phyloP scores from a whole-genome alignment of 2,113 vertebrate genomes.

The Hydrolagus affinis region DNA sequence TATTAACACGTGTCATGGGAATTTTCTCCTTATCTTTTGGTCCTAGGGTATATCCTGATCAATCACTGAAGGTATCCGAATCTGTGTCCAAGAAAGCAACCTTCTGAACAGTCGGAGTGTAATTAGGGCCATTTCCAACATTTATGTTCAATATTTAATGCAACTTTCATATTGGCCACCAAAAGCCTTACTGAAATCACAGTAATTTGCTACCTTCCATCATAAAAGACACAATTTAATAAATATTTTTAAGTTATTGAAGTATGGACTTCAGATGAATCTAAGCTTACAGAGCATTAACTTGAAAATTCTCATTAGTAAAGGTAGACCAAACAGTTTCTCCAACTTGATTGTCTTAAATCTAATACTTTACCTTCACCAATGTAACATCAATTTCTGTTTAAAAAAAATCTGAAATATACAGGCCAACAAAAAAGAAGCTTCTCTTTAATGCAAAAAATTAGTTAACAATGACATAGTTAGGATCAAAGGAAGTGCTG shows the following conservation, averaged over 20 bases:
- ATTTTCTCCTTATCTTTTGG: background rate
- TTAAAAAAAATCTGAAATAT: background rate
- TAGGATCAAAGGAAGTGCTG: background rate
- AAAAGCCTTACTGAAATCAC: background rate
- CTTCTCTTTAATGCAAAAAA: background rate
- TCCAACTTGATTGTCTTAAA: constrained; percentile 15
- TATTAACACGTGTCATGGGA: background rate
- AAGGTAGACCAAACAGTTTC: background rate
- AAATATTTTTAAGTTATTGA: background rate
- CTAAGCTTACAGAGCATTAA: background rate
- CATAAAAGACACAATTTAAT: background rate
- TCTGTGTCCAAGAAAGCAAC: background rate
- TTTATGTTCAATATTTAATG: background rate
- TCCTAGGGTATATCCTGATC: background rate
- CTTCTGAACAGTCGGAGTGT: background rate
- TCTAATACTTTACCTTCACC: background rate
- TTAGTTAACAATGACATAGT: background rate
- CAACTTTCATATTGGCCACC: too few relatives aligned
- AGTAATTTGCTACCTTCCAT: background rate
- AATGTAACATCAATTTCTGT: constrained; percentile 2
- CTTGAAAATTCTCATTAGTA: background rate
- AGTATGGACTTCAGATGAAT: too few relatives aligned
- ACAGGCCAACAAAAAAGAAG: background rate
- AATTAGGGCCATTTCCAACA: background rate
- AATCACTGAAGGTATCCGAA: background rate